Evolutionary conservation across 2,888 invertebrate species (phyloP), one percentile per base, ranked within the genome.

Genomic region (Tenthredo mesomela): DNA sequence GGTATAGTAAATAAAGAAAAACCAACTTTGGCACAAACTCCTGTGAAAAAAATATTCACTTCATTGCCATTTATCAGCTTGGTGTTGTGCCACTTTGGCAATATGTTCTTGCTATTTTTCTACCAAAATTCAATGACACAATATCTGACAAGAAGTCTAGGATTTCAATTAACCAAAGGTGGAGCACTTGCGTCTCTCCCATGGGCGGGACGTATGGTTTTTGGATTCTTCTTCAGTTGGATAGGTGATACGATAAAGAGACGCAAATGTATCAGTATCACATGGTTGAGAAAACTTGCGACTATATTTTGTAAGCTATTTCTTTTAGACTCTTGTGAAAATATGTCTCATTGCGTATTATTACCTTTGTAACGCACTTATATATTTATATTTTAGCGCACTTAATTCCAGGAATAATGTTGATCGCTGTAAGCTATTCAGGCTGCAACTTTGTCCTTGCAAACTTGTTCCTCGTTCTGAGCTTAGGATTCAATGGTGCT

Each of bases 111-210:
- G 1, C 91, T 97, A 43, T 96, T 96, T 92, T 96, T 97, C 90
- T 95, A 97, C 78, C 95, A 97, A 93, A 97, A 96, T 0, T 96
- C 96, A 58, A 96, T 97, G 71, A 97, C 97, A 7, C 96, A 96
- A 88, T 97, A 96, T 90, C 94, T 97, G 89, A 96, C 96, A 67
- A 96, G 96, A 88, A 95, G 96, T 0, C 93, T 97, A 71, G 96
- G 96, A 7, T 97, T 97, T 90, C 95, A 96, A 89, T 90, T 97
- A 25, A 94, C 96, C 0, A 95, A 96, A 50, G 96, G 97, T 12
- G 97, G 97, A 21, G 93, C 96, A 0, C 93, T 96, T 71, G 96
- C 97, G 1, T 95, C 96, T 1, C 90, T 96, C 78, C 97, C 97
- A 0, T 96, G 97, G 91, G 94, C 96, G 25, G 96, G 96, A 0